A percentile compares a stretch with the other conserved stretches of the same genome.
These are phyloP conservation scores for Micrasema minimum DNA, from an alignment of 1,140 invertebrate species.

Conservation along the genomic window DNA sequence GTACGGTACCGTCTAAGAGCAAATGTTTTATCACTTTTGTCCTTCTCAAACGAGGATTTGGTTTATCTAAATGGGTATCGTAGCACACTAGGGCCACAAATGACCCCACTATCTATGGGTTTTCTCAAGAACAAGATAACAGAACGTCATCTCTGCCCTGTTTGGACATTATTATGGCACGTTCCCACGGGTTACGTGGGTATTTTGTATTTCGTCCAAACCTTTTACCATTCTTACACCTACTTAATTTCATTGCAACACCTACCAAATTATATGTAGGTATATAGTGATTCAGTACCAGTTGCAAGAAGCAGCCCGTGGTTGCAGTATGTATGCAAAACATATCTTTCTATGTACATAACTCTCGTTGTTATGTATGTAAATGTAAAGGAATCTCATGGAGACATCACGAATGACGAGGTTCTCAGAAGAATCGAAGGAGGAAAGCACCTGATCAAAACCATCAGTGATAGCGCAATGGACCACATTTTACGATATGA, in stretches of 20 bases:
- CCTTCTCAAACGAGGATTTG: slow-evolving; percentile 35
- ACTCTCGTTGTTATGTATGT: neutral
- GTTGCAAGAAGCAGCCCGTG: too few relatives aligned
- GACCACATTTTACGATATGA: too few relatives aligned
- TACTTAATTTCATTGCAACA: too few relatives aligned
- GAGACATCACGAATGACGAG: too few relatives aligned
- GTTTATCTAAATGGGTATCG: slow-evolving; percentile 42
- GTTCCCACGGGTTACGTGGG: slow-evolving; percentile 29
- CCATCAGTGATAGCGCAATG: too few relatives aligned
- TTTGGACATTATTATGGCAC: slow-evolving; percentile 20
- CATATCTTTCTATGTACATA: neutral
- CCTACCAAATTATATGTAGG: too few relatives aligned
- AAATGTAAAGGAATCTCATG: neutral
- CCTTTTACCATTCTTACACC: neutral
- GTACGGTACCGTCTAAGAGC: too few relatives aligned
- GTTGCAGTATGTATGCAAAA: neutral
- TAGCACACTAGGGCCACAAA: slow-evolving; percentile 17
- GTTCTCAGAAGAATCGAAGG: too few relatives aligned
- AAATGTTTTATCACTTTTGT: too few relatives aligned
- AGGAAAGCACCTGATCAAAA: too few relatives aligned
- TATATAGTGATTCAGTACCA: too few relatives aligned
- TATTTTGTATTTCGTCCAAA: neutral
- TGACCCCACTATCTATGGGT: neutral
- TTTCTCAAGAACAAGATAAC: slow-evolving; percentile 29
- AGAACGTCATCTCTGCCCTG: slow-evolving; percentile 16